A percentile compares a stretch with the other conserved stretches of the same genome.
These are phyloP conservation scores for Potamarius usumacintae DNA, from an alignment of 2,113 vertebrate species.

Conservation along the genomic window DNA sequence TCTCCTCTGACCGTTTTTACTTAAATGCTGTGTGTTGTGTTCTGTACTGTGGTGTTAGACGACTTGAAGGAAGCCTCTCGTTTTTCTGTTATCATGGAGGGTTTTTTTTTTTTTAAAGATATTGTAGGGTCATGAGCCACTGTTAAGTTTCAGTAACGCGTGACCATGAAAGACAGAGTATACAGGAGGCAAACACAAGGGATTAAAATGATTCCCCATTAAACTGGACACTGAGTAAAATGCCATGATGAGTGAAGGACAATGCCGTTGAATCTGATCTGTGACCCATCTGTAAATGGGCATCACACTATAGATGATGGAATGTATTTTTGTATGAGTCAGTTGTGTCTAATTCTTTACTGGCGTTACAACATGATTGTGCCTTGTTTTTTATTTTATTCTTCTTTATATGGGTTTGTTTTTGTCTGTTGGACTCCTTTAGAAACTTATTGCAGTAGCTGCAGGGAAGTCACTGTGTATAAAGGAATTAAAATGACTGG, in stretches of 20 bases:
- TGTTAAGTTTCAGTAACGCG: background rate
- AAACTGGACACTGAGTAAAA: background rate
- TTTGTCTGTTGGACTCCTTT: constrained; percentile 12
- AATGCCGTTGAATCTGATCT: background rate
- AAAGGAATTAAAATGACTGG: background rate
- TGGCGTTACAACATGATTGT: constrained; percentile 37
- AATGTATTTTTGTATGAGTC: constrained; percentile 36
- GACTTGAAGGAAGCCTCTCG: background rate
- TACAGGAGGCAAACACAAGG: background rate
- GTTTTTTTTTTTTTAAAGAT: background rate
- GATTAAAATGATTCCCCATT: too few species aligned
- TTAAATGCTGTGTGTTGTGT: background rate
- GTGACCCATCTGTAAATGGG: background rate
- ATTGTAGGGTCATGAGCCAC: background rate
- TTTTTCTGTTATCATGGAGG: background rate
- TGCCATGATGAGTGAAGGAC: background rate
- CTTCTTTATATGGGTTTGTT: constrained; percentile 13
- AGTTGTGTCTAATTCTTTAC: constrained; percentile 16
- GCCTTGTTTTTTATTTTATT: constrained; percentile 41
- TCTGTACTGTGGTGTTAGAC: constrained; percentile 15
- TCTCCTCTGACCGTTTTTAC: background rate
- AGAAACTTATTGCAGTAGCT: background rate
- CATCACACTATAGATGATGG: background rate
- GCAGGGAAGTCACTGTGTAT: constrained; percentile 5
- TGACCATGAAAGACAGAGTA: too few species aligned